Evolutionary conservation across 2,797 vertebrate genomes (phyloP).

Genomic region (Remorina albescens): DNA sequence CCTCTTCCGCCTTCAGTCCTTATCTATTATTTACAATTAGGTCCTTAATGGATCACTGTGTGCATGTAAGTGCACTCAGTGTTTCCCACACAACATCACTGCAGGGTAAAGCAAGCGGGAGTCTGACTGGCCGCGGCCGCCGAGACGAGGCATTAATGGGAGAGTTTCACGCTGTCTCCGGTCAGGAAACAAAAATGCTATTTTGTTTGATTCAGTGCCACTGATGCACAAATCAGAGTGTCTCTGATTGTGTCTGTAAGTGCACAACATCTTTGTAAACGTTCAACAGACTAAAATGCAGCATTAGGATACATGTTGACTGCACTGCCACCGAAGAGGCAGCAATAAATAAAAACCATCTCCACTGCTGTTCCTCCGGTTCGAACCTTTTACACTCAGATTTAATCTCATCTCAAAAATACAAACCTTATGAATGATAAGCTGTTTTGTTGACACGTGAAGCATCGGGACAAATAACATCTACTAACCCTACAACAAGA

Average conservation of each 20-base stretch:
- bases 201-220: constrained; percentile 37
- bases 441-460: constrained; percentile 43
- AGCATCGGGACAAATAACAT: constrained; percentile 32
- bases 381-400: not conserved
- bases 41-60: constrained; percentile 43
- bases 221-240: constrained; percentile 35
- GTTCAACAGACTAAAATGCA: constrained; percentile 48
- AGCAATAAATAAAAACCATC: constrained; percentile 19
- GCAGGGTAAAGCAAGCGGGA: constrained; percentile 17
- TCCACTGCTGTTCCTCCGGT: not conserved
- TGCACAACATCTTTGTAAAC: constrained; percentile 57
- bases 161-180: constrained; percentile 49
- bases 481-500: constrained; percentile 9
- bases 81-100: constrained; percentile 34
- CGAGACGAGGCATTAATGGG: constrained; percentile 61
- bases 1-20: constrained; percentile 26
- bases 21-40: constrained; percentile 54
- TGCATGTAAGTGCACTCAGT: constrained; percentile 41
- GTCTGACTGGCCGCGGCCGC: constrained; percentile 28
- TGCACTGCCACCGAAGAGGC: constrained; percentile 2
- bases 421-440: constrained; percentile 43
- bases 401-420: constrained; percentile 47
- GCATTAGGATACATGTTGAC: constrained; percentile 28
- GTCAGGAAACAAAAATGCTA: constrained; percentile 71
- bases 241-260: constrained; percentile 30